Percentiles rank a stretch among this genome's conserved stretches.
Conservation (phyloP, 2,113 vertebrate genomes). For the Pavo muticus region DNA sequence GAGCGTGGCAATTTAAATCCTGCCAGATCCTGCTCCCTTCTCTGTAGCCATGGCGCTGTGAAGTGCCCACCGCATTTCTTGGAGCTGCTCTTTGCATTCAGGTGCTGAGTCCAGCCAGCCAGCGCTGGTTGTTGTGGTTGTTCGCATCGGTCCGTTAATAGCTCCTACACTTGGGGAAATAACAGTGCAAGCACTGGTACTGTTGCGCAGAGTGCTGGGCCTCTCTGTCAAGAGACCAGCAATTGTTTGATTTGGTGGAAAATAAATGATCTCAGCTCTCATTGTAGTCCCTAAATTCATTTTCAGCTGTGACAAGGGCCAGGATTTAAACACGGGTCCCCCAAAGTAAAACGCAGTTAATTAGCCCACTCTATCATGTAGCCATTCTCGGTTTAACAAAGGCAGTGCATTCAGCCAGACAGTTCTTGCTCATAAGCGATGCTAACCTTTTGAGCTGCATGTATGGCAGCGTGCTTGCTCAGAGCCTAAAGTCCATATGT, state of each 20-base stretch:
- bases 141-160: not conserved
- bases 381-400: not conserved
- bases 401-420: not conserved
- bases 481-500: not conserved
- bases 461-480: not conserved
- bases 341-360: constrained; percentile 56
- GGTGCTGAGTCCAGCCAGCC: not conserved
- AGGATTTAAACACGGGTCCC: constrained; percentile 24
- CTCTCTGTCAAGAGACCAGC: not conserved
- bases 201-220: not conserved
- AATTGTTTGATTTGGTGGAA: constrained; percentile 38
- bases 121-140: not conserved
- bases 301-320: constrained; percentile 39
- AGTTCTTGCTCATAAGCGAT: constrained; percentile 29
- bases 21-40: not conserved
- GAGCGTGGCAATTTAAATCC: not conserved
- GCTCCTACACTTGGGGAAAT: not conserved
- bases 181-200: not conserved
- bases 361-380: constrained; percentile 42
- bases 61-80: rapidly evolving
- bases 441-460: not conserved
- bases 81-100: rapidly evolving
- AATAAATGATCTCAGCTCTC: constrained; percentile 24
- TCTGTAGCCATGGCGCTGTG: not conserved
- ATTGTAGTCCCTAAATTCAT: constrained; percentile 42